A percentile compares a stretch with the other conserved stretches of the same genome.
These are phyloP conservation scores for Ennomos quercinarius DNA, from an alignment of 2,888 invertebrate genomes.

Conservation along the genomic window DNA sequence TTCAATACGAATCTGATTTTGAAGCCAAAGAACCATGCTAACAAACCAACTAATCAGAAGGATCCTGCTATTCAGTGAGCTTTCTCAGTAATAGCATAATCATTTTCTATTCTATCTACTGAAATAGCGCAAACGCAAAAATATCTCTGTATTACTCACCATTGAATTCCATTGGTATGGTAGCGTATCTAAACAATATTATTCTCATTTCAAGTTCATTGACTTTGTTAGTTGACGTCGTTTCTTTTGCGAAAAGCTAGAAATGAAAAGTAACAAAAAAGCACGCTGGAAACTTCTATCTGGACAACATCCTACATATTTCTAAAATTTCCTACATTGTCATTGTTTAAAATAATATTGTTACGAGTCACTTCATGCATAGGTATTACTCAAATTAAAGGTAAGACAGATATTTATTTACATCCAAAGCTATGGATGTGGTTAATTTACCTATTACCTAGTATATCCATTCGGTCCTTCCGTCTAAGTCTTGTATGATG, in stretches of 20 bases:
- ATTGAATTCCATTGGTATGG: slow-evolving; percentile 46
- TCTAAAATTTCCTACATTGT: no score
- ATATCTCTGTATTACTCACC: slow-evolving; percentile 50
- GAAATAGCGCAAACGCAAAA: slow-evolving; percentile 45
- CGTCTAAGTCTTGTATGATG: no score
- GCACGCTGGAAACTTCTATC: background rate
- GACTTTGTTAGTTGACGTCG: slow-evolving; percentile 36
- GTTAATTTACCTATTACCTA: no score
- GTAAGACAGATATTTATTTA: no score
- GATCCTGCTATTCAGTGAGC: background rate
- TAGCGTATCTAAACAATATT: slow-evolving; percentile 56
- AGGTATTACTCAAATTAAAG: no score
- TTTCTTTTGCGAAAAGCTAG: slow-evolving; percentile 23
- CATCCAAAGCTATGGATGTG: no score
- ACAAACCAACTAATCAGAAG: background rate
- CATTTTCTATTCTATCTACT: background rate
- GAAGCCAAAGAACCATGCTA: no score
- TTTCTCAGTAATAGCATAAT: slow-evolving; percentile 31
- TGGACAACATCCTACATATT: no score
- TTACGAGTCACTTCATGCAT: no score
- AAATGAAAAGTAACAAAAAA: slow-evolving; percentile 1
- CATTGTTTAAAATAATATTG: no score
- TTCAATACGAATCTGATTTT: no score
- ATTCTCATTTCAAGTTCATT: slow-evolving; percentile 53
- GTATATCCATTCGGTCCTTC: no score